Evolutionary conservation across 2,888 invertebrate species (phyloP).

Genomic region (Isoperla grammatica): DNA sequence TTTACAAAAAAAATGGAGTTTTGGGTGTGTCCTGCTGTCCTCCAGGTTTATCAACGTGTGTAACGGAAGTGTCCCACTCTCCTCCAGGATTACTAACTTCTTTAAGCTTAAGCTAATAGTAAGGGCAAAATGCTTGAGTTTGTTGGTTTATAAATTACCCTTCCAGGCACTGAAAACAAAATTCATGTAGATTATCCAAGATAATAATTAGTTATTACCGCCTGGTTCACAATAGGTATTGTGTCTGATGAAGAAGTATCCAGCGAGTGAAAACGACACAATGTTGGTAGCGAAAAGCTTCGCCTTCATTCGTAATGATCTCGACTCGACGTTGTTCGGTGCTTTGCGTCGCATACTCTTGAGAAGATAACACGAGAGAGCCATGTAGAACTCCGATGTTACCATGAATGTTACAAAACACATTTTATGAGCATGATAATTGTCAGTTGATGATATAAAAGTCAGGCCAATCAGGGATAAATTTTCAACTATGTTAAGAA

Average conservation of each 20-base stretch:
- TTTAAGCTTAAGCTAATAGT: too few relatives aligned
- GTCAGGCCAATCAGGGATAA: constrained; percentile 80
- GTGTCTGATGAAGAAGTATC: constrained; percentile 86
- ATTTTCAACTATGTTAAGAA: constrained; percentile 76
- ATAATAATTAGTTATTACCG: constrained; percentile 56
- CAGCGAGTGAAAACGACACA: constrained; percentile 66
- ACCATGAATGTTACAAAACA: constrained; percentile 84
- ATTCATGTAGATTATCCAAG: too few relatives aligned
- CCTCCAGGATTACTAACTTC: too few relatives aligned
- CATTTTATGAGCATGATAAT: constrained; percentile 74
- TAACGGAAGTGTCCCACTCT: too few relatives aligned
- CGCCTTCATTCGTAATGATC: constrained; percentile 72
- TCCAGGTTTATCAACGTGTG: too few relatives aligned
- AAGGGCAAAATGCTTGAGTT: too few relatives aligned
- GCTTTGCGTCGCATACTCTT: constrained; percentile 58
- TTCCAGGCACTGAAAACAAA: too few relatives aligned
- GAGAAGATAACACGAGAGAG: constrained; percentile 67
- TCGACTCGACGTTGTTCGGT: constrained; percentile 53
- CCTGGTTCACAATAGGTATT: constrained; percentile 89
- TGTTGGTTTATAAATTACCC: too few relatives aligned
- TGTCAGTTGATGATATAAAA: constrained; percentile 82
- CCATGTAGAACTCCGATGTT: constrained; percentile 82
- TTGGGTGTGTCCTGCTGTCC: too few relatives aligned
- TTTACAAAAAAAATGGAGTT: too few relatives aligned
- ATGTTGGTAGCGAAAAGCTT: constrained; percentile 68